These are phyloP conservation scores for Cremastobaeus sp. DNA, from an alignment of 2,888 invertebrate genomes.

Conservation along the genomic window DNA sequence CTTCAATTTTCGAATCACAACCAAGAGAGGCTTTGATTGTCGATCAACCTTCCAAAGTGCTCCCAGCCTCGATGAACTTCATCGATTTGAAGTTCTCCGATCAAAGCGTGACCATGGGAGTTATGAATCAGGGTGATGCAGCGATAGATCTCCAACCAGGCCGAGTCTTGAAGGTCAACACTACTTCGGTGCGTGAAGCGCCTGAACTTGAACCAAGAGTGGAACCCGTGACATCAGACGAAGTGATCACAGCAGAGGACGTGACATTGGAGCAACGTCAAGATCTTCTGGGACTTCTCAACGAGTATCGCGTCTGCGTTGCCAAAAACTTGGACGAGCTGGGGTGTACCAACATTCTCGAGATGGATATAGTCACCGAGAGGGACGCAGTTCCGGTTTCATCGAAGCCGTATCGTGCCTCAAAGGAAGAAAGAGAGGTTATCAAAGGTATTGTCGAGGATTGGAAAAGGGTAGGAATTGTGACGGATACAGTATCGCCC, in stretches of 20 bases:
- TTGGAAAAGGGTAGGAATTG: neutral
- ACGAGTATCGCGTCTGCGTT: neutral
- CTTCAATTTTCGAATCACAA: neutral
- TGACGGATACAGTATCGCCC: neutral
- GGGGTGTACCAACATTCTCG: too few species aligned
- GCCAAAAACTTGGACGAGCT: too few species aligned
- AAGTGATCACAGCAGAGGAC: neutral
- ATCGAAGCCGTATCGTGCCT: neutral
- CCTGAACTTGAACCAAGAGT: neutral
- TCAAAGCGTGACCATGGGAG: neutral
- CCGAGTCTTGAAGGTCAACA: neutral
- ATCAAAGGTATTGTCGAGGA: neutral
- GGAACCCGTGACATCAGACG: neutral
- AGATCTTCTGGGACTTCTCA: neutral
- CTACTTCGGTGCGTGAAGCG: neutral
- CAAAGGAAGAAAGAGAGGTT: neutral
- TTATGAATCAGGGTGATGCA: neutral
- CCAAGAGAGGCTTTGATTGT: neutral
- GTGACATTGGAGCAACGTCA: neutral
- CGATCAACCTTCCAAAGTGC: too few species aligned
- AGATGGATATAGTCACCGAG: neutral
- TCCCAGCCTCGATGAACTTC: neutral
- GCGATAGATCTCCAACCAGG: neutral
- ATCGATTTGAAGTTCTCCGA: neutral
- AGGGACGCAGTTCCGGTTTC: neutral